Evolutionary conservation across 2,888 invertebrate species (phyloP).

Genomic region (Clivina fossor): DNA sequence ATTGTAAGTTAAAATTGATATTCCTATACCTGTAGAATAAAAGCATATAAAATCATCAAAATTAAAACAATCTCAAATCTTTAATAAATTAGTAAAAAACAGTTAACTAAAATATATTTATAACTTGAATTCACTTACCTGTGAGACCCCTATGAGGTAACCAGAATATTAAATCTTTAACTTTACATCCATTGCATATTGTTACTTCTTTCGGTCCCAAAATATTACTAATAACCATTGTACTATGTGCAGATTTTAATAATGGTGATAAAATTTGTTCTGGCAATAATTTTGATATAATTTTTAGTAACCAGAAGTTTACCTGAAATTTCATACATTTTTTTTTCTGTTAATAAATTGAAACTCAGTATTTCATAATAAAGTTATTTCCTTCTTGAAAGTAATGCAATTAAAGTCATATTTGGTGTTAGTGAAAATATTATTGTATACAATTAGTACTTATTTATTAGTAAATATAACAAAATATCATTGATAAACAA

Average conservation of each 20-base stretch:
- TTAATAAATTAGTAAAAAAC: not conserved
- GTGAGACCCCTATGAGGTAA: conserved; percentile 57
- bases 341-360: too few species aligned
- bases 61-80: not conserved
- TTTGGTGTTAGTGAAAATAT: too few species aligned
- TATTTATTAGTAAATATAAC: too few species aligned
- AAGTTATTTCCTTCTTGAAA: too few species aligned
- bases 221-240: conserved; percentile 58
- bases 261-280: conserved; percentile 50
- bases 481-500: too few species aligned
- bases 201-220: conserved; percentile 54
- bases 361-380: too few species aligned
- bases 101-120: not conserved
- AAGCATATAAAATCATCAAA: not conserved
- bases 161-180: conserved; percentile 57
- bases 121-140: conserved; percentile 46
- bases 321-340: too few species aligned
- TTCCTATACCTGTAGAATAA: conserved; percentile 52
- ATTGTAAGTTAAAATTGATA: conserved; percentile 56
- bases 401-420: too few species aligned
- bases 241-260: conserved; percentile 54
- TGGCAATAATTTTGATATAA: conserved; percentile 53
- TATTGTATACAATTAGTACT: too few species aligned
- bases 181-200: conserved; percentile 51
- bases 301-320: conserved; percentile 56